phyloP scores from a whole-genome alignment of 2,888 invertebrate genomes.

The Tolmerus cingulatus region DNA sequence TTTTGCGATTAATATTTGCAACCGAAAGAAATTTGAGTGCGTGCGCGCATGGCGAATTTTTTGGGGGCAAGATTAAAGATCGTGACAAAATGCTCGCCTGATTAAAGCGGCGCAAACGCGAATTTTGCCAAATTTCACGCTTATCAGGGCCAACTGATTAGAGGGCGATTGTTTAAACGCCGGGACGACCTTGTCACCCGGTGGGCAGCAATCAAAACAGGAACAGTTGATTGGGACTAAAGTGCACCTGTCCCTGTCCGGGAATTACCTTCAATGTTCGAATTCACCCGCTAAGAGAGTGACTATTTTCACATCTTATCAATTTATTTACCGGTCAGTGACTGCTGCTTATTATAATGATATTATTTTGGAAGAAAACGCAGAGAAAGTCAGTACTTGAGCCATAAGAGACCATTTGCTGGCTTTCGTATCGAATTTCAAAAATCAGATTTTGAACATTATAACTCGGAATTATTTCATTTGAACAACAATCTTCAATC shows the following conservation, averaged over 20 bases:
- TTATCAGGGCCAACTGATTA: background rate
- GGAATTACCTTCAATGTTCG: background rate
- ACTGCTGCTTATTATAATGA: background rate
- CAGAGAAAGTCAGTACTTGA: background rate
- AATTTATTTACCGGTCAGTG: background rate
- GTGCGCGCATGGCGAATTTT: background rate
- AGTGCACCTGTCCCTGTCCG: background rate
- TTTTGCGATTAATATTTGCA: background rate
- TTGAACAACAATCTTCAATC: no score
- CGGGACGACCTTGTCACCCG: background rate
- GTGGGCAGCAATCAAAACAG: background rate
- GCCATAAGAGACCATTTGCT: background rate
- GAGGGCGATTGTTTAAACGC: background rate
- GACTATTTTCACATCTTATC: background rate
- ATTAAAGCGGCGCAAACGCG: background rate
- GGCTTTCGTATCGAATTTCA: background rate
- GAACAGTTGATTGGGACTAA: background rate
- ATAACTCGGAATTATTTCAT: no score
- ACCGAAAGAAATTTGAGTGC: background rate
- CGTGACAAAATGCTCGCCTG: background rate
- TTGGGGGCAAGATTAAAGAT: background rate
- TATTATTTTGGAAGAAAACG: background rate
- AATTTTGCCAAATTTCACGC: background rate
- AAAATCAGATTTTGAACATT: background rate
- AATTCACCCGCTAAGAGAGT: background rate